Conservation (phyloP, 2,113 vertebrate genomes). For the Macrotus californicus region DNA sequence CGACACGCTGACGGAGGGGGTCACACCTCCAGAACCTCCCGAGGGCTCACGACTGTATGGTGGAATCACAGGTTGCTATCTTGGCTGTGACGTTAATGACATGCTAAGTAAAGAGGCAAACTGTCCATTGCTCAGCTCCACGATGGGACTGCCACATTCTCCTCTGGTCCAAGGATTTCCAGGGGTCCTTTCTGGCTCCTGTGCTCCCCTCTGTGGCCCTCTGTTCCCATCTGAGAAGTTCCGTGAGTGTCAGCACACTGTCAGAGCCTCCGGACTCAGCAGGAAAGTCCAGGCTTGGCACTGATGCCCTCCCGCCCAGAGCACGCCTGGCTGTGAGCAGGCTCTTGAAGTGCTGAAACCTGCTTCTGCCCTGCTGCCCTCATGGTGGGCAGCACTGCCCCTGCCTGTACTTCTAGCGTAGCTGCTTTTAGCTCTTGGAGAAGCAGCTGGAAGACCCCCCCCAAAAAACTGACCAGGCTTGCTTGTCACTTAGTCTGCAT, state of each 20-base stretch:
- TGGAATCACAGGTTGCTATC: background rate
- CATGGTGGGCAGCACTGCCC: background rate
- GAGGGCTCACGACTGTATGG: background rate
- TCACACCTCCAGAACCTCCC: background rate
- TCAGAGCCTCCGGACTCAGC: background rate
- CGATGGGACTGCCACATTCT: fast-evolving
- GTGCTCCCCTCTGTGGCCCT: background rate
- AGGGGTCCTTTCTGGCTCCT: background rate
- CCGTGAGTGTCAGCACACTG: background rate
- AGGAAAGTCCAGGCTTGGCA: background rate
- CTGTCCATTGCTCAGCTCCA: background rate
- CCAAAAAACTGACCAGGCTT: background rate
- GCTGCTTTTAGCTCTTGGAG: background rate
- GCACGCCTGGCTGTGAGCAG: too few relatives aligned
- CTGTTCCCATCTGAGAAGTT: background rate
- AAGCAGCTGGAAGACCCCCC: background rate
- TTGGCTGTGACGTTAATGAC: background rate
- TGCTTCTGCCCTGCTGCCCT: background rate
- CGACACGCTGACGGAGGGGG: too few relatives aligned
- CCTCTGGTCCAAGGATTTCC: background rate
- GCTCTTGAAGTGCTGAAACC: background rate
- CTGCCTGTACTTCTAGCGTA: background rate
- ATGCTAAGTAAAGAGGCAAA: background rate
- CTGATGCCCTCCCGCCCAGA: background rate
- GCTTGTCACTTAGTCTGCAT: background rate